Base-by-base conservation (phyloP, 2,113 vertebrate species). In the Lampris megalopsis region DNA sequence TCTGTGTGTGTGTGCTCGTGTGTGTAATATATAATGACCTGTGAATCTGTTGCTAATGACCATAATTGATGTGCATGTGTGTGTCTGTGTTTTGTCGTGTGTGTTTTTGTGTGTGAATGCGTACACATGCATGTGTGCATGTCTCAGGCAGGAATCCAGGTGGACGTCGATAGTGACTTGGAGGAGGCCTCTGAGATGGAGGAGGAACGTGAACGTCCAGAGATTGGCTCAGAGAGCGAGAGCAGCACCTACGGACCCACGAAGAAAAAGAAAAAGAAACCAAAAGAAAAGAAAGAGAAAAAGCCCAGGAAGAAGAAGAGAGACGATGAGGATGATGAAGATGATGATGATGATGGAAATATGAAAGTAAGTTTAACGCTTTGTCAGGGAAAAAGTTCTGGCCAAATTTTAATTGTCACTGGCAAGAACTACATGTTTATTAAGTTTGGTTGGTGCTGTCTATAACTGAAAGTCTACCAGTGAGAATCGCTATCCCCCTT, bases 201-300 rank as follows among this genome's bases (percentile, higher is more conserved):
- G 63, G 96, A 95, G 47, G 96, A 86, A 9, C 77, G 93, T 11
- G 95, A 95, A 5, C 81, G 91, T 0, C 94, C 91, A 0, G 96
- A 96, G 64, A 73, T 88, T 1, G 96, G 95, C 67, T 97, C 97
- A 0, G 98, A 95, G 75, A 99, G 97, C 0, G 98, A 99, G 83
- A 97, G 95, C 67, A 98, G 98, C 5, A 94, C 95, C 75, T 99
- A 96, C 70, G 94, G 95, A 8, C 94, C 95, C 0, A 96, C 95
- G 82, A 99, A 98, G 72, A 99, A 98, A 91, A 99, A 97, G 83
- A 98, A 98, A 90, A 99, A 98, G 83, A 99, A 97, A 57, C 93
- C 97, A 49, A 97, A 93, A 85, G 97, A 98, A 77, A 99, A 97
- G 90, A 99, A 96, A 68, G 98, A 99, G 89, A 98, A 96, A 77